Conservation (phyloP, 2,113 vertebrate species). For the Australoheros scitulus region DNA sequence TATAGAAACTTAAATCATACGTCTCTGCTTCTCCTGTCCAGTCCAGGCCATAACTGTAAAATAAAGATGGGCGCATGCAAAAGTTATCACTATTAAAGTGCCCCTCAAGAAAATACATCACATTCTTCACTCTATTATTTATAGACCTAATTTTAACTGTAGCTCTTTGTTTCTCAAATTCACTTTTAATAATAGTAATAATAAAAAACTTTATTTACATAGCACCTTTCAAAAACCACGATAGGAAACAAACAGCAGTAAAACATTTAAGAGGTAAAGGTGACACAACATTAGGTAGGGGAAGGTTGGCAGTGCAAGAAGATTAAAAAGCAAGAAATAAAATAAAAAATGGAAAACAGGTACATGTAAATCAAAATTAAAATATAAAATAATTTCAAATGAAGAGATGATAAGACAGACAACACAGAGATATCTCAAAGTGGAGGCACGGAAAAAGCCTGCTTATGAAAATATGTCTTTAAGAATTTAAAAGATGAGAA, state of each 20-base stretch:
- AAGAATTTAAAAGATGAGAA: too few species aligned
- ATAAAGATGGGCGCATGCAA: conserved; percentile 17
- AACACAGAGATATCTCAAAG: too few species aligned
- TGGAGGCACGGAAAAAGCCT: too few species aligned
- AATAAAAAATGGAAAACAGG: neutral
- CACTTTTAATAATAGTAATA: neutral
- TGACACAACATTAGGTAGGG: neutral
- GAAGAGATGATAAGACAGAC: neutral
- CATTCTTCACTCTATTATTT: neutral
- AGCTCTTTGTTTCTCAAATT: neutral
- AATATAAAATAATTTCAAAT: neutral
- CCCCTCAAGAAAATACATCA: neutral
- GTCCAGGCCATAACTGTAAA: conserved; percentile 82
- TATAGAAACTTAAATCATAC: conserved; percentile 95
- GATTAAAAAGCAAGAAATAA: neutral
- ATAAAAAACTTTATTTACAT: neutral
- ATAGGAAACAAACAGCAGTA: neutral
- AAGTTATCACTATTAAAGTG: neutral
- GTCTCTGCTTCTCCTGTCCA: conserved; percentile 93
- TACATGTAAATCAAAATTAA: neutral
- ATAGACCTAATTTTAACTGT: neutral
- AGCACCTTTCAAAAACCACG: neutral
- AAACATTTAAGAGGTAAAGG: neutral
- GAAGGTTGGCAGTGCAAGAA: neutral
- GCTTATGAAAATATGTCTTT: too few species aligned